A percentile compares a stretch with the other conserved stretches of the same genome.
Conservation (phyloP, 1,140 invertebrate genomes). For the Lordiphosa clarofinis region DNA sequence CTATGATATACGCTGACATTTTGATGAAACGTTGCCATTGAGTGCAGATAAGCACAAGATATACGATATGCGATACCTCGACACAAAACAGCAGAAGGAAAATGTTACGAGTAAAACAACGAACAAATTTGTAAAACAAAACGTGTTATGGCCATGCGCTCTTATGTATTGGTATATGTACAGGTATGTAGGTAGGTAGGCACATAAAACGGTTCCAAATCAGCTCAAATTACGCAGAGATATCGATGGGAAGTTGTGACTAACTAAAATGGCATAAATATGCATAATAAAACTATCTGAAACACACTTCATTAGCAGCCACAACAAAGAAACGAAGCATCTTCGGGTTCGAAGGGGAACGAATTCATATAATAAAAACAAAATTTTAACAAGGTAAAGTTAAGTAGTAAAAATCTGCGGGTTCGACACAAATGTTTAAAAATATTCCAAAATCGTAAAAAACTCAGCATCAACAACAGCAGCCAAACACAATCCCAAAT, state of each 20-base stretch:
- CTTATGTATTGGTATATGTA: slow-evolving; percentile 2
- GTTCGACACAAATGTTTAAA: slow-evolving; percentile 61
- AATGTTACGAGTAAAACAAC: slow-evolving; percentile 25
- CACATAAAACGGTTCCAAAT: slow-evolving; percentile 34
- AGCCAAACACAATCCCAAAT: slow-evolving; percentile 15
- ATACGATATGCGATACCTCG: slow-evolving; percentile 35
- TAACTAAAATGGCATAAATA: slow-evolving; percentile 45
- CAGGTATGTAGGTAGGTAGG: slow-evolving; percentile 14
- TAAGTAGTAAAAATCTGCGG: slow-evolving; percentile 64
- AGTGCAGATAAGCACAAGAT: slow-evolving; percentile 69
- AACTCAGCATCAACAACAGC: slow-evolving; percentile 19
- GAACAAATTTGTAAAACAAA: slow-evolving; percentile 71
- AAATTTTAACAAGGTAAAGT: slow-evolving; percentile 16
- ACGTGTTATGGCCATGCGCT: slow-evolving; percentile 52
- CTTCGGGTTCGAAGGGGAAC: slow-evolving; percentile 7
- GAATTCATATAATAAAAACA: slow-evolving; percentile 14
- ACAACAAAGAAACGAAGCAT: slow-evolving; percentile 21
- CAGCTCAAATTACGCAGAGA: slow-evolving; percentile 53
- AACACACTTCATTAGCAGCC: slow-evolving; percentile 65
- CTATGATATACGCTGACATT: slow-evolving; percentile 72
- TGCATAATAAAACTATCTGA: slow-evolving; percentile 46
- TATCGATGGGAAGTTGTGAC: slow-evolving; percentile 7
- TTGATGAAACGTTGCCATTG: slow-evolving; percentile 75
- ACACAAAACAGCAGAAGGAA: slow-evolving; percentile 35
- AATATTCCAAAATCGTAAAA: slow-evolving; percentile 69